Base-by-base conservation (phyloP, 1,140 invertebrate species). In the Bilobella aurantiaca region DNA sequence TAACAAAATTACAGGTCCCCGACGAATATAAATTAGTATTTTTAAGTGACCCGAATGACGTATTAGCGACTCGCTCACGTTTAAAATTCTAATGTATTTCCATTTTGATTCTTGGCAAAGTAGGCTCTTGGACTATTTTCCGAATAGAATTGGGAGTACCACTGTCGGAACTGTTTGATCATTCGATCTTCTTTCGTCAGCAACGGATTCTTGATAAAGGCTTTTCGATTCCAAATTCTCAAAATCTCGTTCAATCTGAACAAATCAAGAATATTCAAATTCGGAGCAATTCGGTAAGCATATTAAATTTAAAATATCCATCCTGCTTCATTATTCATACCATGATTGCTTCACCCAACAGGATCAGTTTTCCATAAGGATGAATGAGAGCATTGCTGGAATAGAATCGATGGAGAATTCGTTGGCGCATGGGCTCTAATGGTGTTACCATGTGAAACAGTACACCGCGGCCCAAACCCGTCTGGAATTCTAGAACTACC, bases 111-210 rank as follows among this genome's bases (percentile, higher is more conserved):
- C 49, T 59, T 66, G 5, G 42, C 16, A 49, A 68, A 67, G 42
- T 62, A 60, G 21, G 18, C 8, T 18, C 18, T 42, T 0, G 85
- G 84, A 77, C 89, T 93, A 63, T 87, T 83, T 58, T 85, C 79
- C 0, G 87, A 86, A 75, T 93, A 96, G 76, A 95, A 96, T 75
- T 95, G 91, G 0, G 81, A 81, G 75, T 85, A 95, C 92, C 91
- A 96, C 27, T 83, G 78, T 3, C 92, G 79, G 75, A 89, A 91
- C 18, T 81, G 79, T 1, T 81, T 78, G 0, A 95, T 85, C 0
- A 84, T 78, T 23, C 80, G 79, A 74, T 95, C 92, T 71, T 91
- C 86, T 67, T 83, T 84, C 0, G 90, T 85, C 30, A 92, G 78
- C 0, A 86, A 69, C 0, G 92, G 91, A 29, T 83, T 82, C 53